Evolutionary conservation across 2,888 invertebrate genomes (phyloP), one percentile per base, ranked within the genome.

Genomic region (Tribolium freemani): DNA sequence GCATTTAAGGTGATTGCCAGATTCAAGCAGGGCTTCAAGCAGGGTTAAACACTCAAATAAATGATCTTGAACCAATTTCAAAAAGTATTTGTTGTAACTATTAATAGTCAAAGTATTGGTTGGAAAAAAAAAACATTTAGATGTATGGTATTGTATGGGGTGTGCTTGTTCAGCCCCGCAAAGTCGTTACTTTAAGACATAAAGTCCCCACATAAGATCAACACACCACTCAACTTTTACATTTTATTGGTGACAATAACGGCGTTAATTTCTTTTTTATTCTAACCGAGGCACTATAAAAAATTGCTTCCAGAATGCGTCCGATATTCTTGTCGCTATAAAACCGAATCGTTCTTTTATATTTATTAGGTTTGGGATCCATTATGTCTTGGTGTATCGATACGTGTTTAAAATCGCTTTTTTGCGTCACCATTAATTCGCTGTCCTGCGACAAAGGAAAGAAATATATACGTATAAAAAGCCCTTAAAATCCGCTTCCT

Each of bases 401-500:
- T 50, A 64, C 57, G 50, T 48, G 64, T 57, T 58, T 56, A 64
- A 56, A 64, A 51, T 50, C 57, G 57, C 64, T 71, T 64, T 70
- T 31, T 66, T 57, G 45, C 9, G 61, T 16, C 50, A 56, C 71
- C 69, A 70, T 70, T 70, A 70, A 70, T 70, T 44, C 69, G 54
- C 9, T 63, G 54, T 63, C 56, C 54, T 56, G 45, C 70, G 73
- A 79, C 77, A 79, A 79, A 77, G 66, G 76, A 76, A 76, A 78
- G 74, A 77, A 75, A 78, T 78, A 76, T 77, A 76, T 66, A 76
- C 72, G 72, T 72, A 77, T 77, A 81, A 81, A 80, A 79, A 78
- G 80, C 79, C 76, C 79, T 81, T 80, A 79, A 81, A 80, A 81
- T 76, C 75, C 78, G 78, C 76, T 80, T 79, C 77, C 79, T 79